A percentile compares a stretch with the other conserved stretches of the same genome.
Evolutionary conservation across 2,113 vertebrate species (phyloP).

Genomic region (Phocoena phocoena): DNA sequence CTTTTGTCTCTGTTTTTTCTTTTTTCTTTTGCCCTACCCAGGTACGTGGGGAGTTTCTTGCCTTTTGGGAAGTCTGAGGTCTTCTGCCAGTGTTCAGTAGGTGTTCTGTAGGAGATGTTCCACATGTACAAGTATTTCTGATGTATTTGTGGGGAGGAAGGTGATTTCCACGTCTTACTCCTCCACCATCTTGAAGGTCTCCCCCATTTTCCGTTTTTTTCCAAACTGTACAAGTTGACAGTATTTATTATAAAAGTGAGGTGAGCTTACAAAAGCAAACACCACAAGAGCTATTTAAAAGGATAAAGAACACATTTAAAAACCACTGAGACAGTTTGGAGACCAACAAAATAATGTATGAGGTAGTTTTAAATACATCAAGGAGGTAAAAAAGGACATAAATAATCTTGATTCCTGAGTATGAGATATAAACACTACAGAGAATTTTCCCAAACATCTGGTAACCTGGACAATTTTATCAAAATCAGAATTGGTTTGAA

Average conservation of each 20-base stretch:
- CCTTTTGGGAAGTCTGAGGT: too few species aligned
- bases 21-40: too few species aligned
- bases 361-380: constrained; percentile 56
- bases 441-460: constrained; percentile 63
- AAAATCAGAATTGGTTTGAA: constrained; percentile 77
- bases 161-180: too few species aligned
- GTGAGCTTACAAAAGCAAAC: constrained; percentile 18
- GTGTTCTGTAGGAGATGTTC: too few species aligned
- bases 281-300: background rate
- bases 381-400: constrained; percentile 56
- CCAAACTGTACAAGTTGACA: background rate
- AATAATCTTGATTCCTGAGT: constrained; percentile 68
- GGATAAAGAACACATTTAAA: background rate
- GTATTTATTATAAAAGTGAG: background rate
- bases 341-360: constrained; percentile 45
- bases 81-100: too few species aligned
- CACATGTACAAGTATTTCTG: too few species aligned
- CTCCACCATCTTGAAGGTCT: too few species aligned
- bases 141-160: too few species aligned
- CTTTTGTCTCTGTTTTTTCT: too few species aligned
- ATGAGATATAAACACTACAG: constrained; percentile 64
- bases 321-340: background rate
- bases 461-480: constrained; percentile 66
- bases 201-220: background rate
- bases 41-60: too few species aligned